Conservation (phyloP, 2,888 invertebrate species). For the Camponotus fellah region DNA sequence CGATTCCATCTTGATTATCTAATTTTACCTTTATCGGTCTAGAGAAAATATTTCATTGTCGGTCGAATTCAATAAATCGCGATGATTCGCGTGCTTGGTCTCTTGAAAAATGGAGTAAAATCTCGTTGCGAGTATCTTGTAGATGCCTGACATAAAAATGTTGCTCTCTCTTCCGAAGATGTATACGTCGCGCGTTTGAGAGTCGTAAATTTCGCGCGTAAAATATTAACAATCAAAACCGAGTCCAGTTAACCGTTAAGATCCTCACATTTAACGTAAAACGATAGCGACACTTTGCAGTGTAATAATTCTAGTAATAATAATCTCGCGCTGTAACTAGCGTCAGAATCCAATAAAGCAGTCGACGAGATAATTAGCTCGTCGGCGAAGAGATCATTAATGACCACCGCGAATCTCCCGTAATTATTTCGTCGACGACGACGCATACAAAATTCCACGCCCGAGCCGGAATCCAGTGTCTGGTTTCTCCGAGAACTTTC, state of each 20-base stretch:
- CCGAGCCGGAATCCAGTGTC: background rate
- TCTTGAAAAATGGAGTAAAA: background rate
- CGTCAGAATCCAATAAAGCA: constrained; percentile 14
- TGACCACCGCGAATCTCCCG: background rate
- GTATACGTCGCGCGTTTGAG: background rate
- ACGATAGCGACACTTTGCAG: background rate
- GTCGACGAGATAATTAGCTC: constrained; percentile 29
- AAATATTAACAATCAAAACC: background rate
- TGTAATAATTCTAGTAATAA: background rate
- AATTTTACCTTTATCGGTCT: background rate
- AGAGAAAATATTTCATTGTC: background rate
- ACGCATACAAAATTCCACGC: constrained; percentile 13
- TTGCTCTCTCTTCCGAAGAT: background rate
- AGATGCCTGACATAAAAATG: background rate
- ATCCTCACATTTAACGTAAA: background rate
- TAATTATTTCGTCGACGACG: constrained; percentile 9
- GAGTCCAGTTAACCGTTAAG: background rate
- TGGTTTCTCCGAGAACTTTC: constrained; percentile 21
- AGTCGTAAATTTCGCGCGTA: background rate
- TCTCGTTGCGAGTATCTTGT: background rate
- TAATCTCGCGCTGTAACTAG: background rate
- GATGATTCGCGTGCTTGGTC: background rate
- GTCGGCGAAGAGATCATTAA: constrained; percentile 1
- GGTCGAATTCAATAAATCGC: background rate
- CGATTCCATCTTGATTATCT: background rate